Evolutionary conservation across 2,888 invertebrate species (phyloP), one percentile per base, ranked within the genome.

Genomic region (Nymphalis polychloros): DNA sequence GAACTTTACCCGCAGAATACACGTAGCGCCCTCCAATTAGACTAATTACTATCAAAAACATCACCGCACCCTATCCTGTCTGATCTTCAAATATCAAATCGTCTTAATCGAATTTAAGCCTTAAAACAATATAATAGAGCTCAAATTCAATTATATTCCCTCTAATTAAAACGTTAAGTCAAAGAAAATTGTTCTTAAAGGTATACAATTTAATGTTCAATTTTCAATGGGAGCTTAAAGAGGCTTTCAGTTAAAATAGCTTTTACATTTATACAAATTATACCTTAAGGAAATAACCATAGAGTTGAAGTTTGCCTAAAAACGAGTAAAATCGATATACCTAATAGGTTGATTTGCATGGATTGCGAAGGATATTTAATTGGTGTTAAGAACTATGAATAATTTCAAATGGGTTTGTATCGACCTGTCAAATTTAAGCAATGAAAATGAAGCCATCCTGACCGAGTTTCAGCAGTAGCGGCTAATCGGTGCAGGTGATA

Each of bases 21-120:
- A 80, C 82, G 75, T 76, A 73, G 72, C 81, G 81, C 80, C 75
- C 73, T 78, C 82, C 88, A 87, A 89, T 88, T 88, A 85, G 81
- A 85, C 88, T 89, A 90, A 90, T 89, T 89, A 86, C 84, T 78
- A 72, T 69, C 72, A 77, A 80, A 84, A 84, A 83, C 84, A 82
- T 81, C 77, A 81, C 84, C 63, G 65, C 68, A 41, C 81, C 76
- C 80, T 65, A 31, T 50, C 63, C 48, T 64, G 67, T 57, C 79
- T 79, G 53, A 55, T 31, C 75, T 72, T 64, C 19, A 41, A 57
- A 57, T 41, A 19, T n/a, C 41, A 63, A 41, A 10, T 41, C 31
- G 31, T n/a, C 46, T 13, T 70, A 76, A 72, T 63, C 59, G n/a
- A 78, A 75, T 76, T 67, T 71, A 67, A 64, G 72, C 77, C 65